Evolutionary conservation across 2,797 vertebrate genomes (phyloP).

Genomic region (Aratinga solstitialis): DNA sequence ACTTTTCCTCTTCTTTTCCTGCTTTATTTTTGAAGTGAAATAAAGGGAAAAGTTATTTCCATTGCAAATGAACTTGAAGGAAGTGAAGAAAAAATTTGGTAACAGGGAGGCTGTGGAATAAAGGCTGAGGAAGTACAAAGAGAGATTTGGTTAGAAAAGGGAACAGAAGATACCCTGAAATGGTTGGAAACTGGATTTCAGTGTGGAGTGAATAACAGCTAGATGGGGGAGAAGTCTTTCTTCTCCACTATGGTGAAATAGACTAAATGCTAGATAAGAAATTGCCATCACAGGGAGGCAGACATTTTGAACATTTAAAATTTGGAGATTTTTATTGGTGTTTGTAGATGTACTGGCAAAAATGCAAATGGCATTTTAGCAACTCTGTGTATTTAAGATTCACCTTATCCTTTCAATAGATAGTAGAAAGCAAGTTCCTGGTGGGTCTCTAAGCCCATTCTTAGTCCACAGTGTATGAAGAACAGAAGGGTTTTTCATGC

Average conservation of each 20-base stretch:
- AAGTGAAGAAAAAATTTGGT: neutral
- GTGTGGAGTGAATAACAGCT: neutral
- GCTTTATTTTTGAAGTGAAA: neutral
- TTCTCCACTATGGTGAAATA: neutral
- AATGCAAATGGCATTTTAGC: neutral
- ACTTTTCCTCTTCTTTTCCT: neutral
- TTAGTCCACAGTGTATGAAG: neutral
- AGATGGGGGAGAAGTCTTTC: neutral
- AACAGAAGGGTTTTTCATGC: constrained; percentile 27
- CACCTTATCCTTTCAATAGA: neutral
- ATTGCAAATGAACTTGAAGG: neutral
- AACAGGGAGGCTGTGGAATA: neutral
- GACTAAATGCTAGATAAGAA: neutral
- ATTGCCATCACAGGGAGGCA: neutral
- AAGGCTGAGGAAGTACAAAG: neutral
- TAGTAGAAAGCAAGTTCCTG: neutral
- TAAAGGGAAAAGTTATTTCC: neutral
- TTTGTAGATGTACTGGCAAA: neutral
- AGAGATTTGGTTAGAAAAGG: neutral
- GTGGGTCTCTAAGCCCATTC: neutral
- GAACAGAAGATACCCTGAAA: neutral
- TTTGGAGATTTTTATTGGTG: neutral
- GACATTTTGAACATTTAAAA: neutral
- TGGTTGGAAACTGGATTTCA: neutral
- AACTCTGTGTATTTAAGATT: neutral